Base-by-base conservation (phyloP, 2,113 vertebrate species). In the Channa maculata region DNA sequence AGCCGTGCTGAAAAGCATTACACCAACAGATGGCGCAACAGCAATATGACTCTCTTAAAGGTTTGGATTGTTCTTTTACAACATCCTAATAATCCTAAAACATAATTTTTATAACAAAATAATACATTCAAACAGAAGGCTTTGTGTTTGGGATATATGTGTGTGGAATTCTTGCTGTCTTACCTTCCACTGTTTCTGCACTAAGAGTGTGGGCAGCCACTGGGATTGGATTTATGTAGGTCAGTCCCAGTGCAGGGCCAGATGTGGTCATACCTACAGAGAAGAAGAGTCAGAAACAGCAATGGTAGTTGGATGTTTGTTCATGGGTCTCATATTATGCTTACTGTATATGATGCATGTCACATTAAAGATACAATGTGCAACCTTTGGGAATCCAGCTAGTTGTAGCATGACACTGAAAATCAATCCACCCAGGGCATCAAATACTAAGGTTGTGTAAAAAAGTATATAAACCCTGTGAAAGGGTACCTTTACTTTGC, bases 171-270 rank as follows among this genome's bases (percentile, higher is more conserved):
- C 24, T 24, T 24, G 24, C 24, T 1, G 7, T 67, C 80, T 86
- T 94, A 98, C 97, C 96, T 95, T 98, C 95, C 9, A 96, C 51
- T 2, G 92, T 74, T 0, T 97, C 97, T 5, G 65, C 71, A 13
- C 94, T 94, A 85, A 97, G 1, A 0, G 85, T 0, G 0, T 94
- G 94, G 10, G 89, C 85, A 57, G 93, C 87, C 3, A 94, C 6
- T 2, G 95, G 92, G 0, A 71, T 62, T 0, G 95, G 93, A 14
- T 95, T 94, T 2, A 92, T 0, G 3, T 93, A 94, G 43, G 85
- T 24, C 15, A 73, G 68, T 15, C 88, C 91, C 2, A 54, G 1
- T 0, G 90, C 51, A 0, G 91, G 89, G 34, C 83, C 72, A 0
- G 92, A 48, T 1, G 33, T 38, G 0, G 6, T 79, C 2, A 0